Conservation (phyloP, 2,113 vertebrate species). For the Boulengeromyrus knoepffleri region DNA sequence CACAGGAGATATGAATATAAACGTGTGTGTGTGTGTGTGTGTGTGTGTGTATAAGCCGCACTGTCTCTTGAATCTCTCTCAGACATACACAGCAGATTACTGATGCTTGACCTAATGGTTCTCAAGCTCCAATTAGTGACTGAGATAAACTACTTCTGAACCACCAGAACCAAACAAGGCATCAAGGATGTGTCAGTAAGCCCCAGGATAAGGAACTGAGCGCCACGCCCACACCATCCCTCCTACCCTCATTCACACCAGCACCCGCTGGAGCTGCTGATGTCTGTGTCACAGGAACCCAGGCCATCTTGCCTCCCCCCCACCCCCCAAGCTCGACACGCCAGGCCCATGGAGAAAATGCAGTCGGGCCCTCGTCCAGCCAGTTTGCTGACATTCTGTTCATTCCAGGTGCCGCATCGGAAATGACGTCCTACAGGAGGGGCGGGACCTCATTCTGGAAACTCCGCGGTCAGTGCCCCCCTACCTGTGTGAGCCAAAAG, state of each 20-base stretch:
- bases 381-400: neutral
- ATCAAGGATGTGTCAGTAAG: neutral
- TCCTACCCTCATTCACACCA: neutral
- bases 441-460: constrained; percentile 26
- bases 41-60: neutral
- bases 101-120: neutral
- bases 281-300: neutral
- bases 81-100: neutral
- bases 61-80: neutral
- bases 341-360: neutral
- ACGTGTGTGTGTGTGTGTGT: too few relatives aligned
- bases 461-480: neutral
- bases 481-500: neutral
- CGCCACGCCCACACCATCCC: neutral
- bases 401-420: neutral
- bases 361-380: neutral
- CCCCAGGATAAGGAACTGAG: neutral
- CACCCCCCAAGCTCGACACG: neutral
- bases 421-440: constrained; percentile 42
- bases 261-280: neutral
- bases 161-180: neutral
- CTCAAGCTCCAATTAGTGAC: neutral
- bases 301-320: neutral
- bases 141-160: neutral
- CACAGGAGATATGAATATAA: too few relatives aligned